These are phyloP conservation scores for Apogon talboti DNA, from an alignment of 2,797 vertebrate genomes.

Conservation along the genomic window DNA sequence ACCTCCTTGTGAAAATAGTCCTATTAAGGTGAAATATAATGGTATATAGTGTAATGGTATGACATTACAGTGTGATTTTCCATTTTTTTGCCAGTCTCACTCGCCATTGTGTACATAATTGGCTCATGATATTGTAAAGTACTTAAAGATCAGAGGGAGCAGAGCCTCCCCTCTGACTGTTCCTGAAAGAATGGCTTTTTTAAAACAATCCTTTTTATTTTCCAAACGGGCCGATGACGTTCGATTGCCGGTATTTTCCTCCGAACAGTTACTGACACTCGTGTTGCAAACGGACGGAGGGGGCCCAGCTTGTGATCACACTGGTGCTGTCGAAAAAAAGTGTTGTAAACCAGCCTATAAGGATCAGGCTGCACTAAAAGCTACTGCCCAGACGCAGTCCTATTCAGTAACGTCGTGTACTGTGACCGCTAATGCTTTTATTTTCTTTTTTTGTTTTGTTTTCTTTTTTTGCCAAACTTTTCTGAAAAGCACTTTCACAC, in stretches of 20 bases:
- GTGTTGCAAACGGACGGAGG: conserved; percentile 53
- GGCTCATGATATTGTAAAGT: conserved; percentile 80
- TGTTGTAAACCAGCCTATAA: conserved; percentile 74
- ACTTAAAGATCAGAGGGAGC: conserved; percentile 65
- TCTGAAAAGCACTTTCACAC: conserved; percentile 82
- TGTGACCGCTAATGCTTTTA: conserved; percentile 63
- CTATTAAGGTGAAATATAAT: conserved; percentile 83
- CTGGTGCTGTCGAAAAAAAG: conserved; percentile 75
- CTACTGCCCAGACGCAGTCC: conserved; percentile 65
- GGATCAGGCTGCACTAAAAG: conserved; percentile 53
- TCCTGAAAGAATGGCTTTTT: conserved; percentile 59
- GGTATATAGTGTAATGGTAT: conserved; percentile 83
- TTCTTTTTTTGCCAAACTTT: conserved; percentile 67
- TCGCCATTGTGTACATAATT: conserved; percentile 80
- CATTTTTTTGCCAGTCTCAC: conserved; percentile 73
- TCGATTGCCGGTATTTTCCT: conserved; percentile 52
- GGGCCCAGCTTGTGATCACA: conserved; percentile 69
- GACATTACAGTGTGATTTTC: conserved; percentile 82
- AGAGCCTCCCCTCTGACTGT: conserved; percentile 51
- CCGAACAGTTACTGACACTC: conserved; percentile 51
- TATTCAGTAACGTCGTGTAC: conserved; percentile 69
- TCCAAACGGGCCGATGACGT: conserved; percentile 26
- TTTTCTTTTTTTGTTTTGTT: neutral
- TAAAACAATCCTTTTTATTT: conserved; percentile 54
- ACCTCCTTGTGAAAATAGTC: conserved; percentile 84